A percentile compares a stretch with the other conserved stretches of the same genome.
Evolutionary conservation across 2,888 invertebrate genomes (phyloP).

Genomic region (Patella depressa): DNA sequence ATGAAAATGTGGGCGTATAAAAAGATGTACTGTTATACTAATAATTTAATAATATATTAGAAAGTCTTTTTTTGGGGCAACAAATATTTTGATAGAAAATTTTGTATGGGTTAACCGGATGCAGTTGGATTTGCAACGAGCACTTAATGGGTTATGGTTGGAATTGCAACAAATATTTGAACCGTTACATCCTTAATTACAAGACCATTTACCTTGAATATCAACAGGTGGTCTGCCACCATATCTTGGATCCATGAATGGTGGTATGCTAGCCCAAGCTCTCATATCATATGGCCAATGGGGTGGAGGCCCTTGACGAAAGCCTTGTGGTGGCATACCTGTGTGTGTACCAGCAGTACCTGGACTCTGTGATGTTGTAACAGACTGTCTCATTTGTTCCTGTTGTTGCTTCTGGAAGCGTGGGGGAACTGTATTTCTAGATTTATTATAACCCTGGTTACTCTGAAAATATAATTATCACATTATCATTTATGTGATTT

Average conservation of each 20-base stretch:
- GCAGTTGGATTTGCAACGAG: too few species aligned
- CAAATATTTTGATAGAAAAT: too few species aligned
- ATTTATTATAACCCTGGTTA: constrained; percentile 14
- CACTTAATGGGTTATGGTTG: too few species aligned
- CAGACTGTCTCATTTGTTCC: constrained; percentile 42
- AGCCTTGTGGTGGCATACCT: constrained; percentile 49
- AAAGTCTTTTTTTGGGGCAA: too few species aligned
- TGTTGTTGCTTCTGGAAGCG: constrained; percentile 72
- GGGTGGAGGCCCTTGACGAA: constrained; percentile 64
- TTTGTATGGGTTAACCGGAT: too few species aligned
- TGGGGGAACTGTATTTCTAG: constrained; percentile 87
- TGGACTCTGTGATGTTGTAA: background rate
- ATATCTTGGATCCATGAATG: constrained; percentile 56
- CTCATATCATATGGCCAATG: constrained; percentile 53
- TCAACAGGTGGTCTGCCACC: constrained; percentile 63
- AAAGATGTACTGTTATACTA: too few species aligned
- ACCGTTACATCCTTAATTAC: too few species aligned
- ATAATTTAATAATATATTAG: too few species aligned
- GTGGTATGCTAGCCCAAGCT: constrained; percentile 54
- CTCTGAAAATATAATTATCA: constrained; percentile 24
- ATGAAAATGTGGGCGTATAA: too few species aligned
- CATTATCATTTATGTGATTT: background rate
- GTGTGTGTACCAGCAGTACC: constrained; percentile 41
- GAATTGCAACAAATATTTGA: too few species aligned
- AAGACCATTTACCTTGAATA: constrained; percentile 55